Evolutionary conservation across 53 echinoderm and acorn worm species (phyloP), one percentile per base, ranked within the genome.

Genomic region (Glandiceps talaboti): DNA sequence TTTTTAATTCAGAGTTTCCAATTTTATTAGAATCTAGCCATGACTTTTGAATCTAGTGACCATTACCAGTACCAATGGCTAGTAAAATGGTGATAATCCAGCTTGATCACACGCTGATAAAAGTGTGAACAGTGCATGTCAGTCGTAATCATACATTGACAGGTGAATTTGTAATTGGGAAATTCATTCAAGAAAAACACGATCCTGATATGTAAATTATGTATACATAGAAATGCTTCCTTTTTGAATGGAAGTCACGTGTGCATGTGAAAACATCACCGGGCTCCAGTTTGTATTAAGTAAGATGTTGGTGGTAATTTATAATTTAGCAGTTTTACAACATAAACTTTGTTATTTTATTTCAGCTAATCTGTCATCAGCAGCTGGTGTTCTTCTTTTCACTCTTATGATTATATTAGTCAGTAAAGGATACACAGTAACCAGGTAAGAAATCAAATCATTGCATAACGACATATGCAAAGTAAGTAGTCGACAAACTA

Each of bases 381-480:
- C 95, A 0, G 33, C 79, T 0, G 92, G 84, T 32, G 90, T 91
- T 79, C 91, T 89, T 28, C 33, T 90, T 28, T 94, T 94, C 79
- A 82, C 92, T 1, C 88, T 94, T 0, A 90, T 92, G 90, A 74
- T 94, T 74, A 92, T 94, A 29, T 88, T 92, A 75, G 88, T 92
- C 88, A 92, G 86, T 0, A 94, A 94, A 85, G 95, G 95, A 74
- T 94, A 92, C 80, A 94, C 92, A 32, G 91, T 94, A 72, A 94
- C 95, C 73, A 92, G 95, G 95, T 92, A 81, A 76, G 83, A 78
- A 73, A 33, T 32, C 33, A 33, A 0, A 28, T 74, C 32, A 27
- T 73, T 26, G 26, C 26, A 26, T 26, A 26, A 73, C 14, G 14
- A 73, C 73, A 73, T 14, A 73, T 73, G 73, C 26, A 26, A 14